A percentile compares a stretch with the other conserved stretches of the same genome.
phyloP scores from a whole-genome alignment of 2,888 invertebrate genomes.

The Leucania comma region DNA sequence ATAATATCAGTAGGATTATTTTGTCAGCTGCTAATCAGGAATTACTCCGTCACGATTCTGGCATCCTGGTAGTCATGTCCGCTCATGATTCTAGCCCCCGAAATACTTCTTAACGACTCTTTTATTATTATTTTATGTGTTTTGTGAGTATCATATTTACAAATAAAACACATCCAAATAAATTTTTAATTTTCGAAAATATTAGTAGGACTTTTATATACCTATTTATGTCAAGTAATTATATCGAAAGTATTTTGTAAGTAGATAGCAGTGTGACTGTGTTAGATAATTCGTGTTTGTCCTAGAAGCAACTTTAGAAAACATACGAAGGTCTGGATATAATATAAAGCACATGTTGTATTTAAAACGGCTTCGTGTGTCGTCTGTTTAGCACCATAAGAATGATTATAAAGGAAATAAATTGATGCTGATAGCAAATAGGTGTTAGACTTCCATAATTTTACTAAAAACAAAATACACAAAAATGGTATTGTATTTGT shows the following conservation, averaged over 20 bases:
- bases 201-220: not conserved
- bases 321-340: not conserved
- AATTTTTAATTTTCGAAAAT: too few relatives aligned
- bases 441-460: not conserved
- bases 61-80: too few relatives aligned
- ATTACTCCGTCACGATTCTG: too few relatives aligned
- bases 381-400: not conserved
- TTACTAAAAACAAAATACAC: constrained; percentile 5
- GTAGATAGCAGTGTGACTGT: constrained; percentile 30
- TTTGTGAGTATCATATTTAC: not conserved
- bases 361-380: not conserved
- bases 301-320: constrained; percentile 20
- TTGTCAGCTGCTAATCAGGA: too few relatives aligned
- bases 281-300: constrained; percentile 27
- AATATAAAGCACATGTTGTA: not conserved
- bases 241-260: constrained; percentile 1
- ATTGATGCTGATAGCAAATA: not conserved
- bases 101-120: not conserved
- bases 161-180: not conserved
- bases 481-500: constrained; percentile 37
- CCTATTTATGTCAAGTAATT: constrained; percentile 2
- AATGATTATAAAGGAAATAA: not conserved
- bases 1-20: too few relatives aligned
- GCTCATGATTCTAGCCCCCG: not conserved
- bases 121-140: too few relatives aligned